Conservation (phyloP, 2,888 invertebrate species). For the Anarsia innoxiella region DNA sequence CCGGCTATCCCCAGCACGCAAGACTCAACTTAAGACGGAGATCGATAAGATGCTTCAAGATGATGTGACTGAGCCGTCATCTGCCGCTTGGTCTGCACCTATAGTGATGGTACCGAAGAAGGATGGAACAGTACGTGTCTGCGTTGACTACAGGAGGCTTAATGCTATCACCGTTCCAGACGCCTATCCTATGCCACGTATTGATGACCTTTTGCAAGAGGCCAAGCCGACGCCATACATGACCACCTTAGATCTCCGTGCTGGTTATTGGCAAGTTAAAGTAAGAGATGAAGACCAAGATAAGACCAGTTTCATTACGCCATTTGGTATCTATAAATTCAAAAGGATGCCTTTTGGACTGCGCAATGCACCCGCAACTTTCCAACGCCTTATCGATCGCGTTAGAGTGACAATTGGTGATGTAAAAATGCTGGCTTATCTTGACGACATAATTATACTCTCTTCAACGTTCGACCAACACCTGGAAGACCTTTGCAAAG, state of each 20-base stretch:
- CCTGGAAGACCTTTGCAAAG: constrained; percentile 22
- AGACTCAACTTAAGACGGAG: constrained; percentile 2
- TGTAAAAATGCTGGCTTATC: constrained; percentile 20
- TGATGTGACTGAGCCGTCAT: constrained; percentile 2
- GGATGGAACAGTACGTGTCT: constrained; percentile 6
- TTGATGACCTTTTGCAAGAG: constrained; percentile 26
- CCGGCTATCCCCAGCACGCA: constrained; percentile 3
- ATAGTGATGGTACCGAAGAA: constrained; percentile 24
- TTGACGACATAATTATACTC: constrained; percentile 30
- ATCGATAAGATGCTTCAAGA: constrained; percentile 8
- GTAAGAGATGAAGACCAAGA: constrained; percentile 24
- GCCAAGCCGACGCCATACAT: constrained; percentile 30
- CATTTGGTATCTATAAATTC: constrained; percentile 32
- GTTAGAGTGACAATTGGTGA: constrained; percentile 11
- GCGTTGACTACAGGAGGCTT: constrained; percentile 1
- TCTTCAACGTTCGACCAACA: constrained; percentile 24
- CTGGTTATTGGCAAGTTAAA: constrained; percentile 37
- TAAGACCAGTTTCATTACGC: constrained; percentile 34
- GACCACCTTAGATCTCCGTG: constrained; percentile 31
- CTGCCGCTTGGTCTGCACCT: constrained; percentile 2
- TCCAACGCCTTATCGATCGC: constrained; percentile 21
- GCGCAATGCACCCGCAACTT: constrained; percentile 21
- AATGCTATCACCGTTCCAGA: constrained; percentile 21
- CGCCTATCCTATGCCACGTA: constrained; percentile 7
- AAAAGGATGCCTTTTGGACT: constrained; percentile 32